Percentiles rank a stretch among this genome's conserved stretches.
Evolutionary conservation across 2,113 vertebrate genomes (phyloP).

Genomic region (Suncus etruscus): DNA sequence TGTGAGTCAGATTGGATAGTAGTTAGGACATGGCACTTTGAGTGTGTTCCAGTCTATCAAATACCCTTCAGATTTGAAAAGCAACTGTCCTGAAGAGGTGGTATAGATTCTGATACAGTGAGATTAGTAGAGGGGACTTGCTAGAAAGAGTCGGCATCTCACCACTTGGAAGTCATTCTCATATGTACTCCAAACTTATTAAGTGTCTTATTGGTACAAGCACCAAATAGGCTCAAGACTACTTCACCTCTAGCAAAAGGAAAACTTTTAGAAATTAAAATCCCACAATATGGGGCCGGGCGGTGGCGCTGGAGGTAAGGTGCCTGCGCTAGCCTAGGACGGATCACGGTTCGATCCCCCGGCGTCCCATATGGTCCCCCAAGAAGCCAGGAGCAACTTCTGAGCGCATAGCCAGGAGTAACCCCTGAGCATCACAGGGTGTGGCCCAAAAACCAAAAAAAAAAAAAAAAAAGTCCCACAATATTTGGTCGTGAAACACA

Average conservation of each 20-base stretch:
- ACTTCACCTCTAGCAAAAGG: not conserved
- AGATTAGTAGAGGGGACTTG: not conserved
- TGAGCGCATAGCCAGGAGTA: too few species aligned
- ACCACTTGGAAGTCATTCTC: not conserved
- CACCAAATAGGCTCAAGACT: not conserved
- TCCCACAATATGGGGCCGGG: not conserved
- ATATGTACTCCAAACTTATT: not conserved
- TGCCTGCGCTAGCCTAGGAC: too few species aligned
- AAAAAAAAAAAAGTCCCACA: not conserved
- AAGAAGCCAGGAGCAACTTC: too few species aligned
- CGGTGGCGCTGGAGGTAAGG: too few species aligned
- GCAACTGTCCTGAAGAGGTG: not conserved
- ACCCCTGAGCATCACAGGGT: too few species aligned
- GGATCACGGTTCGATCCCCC: too few species aligned
- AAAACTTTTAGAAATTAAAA: constrained; percentile 2
- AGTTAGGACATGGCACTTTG: not conserved
- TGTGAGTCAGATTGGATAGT: not conserved
- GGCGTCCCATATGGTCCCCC: too few species aligned
- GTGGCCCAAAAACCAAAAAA: too few species aligned
- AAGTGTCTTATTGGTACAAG: not conserved
- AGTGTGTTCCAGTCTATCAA: not conserved
- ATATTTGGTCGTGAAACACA: not conserved
- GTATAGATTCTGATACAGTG: not conserved
- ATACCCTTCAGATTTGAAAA: not conserved
- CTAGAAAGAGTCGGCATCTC: not conserved